Evolutionary conservation across 2,888 invertebrate species (phyloP), one percentile per base, ranked within the genome.

Genomic region (Hydropsyche betteni): DNA sequence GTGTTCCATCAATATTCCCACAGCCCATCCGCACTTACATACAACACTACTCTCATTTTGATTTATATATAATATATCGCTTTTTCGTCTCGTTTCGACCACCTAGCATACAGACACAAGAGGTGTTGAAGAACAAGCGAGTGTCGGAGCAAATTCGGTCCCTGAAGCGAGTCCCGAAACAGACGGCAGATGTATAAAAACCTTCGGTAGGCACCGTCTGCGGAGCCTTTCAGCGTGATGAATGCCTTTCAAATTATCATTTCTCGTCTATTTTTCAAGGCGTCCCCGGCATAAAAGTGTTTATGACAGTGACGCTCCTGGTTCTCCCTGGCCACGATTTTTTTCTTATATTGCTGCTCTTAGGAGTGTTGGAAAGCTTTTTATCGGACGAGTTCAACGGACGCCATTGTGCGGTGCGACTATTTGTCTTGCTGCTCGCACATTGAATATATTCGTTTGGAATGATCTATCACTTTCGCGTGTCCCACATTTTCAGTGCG

Each of bases 201-300:
- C 58, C 16, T 10, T 6, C 14, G 16, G 58, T 58, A 58, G 58
- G 53, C 53, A 53, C 53, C 53, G 12, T 14, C 7, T 53, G 53
- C 8, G 58, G 58, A 16, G 58, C 58, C 58, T 58, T 58, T 58
- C 58, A 58, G 58, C 58, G 58, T 58, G 58, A 58, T 58, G 58
- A 58, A 58, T 58, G 58, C 58, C 58, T 58, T 58, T 58, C 58
- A 58, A 58, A 58, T 58, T 58, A 58, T 58, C 58, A 58, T 58
- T 58, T 58, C 58, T 58, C 58, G 58, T 58, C 58, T 58, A 58
- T 58, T 58, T 58, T 58, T 58, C 58, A 58, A 58, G 58, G 58
- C 58, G 58, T 58, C 58, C 58, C 24, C 8, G 58, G 58, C 14
- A 58, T 58, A 58, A 58, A 58, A 58, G 58, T 58, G 58, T 58